phyloP scores from a whole-genome alignment of 1,140 invertebrate genomes.

The Heterodera schachtii region DNA sequence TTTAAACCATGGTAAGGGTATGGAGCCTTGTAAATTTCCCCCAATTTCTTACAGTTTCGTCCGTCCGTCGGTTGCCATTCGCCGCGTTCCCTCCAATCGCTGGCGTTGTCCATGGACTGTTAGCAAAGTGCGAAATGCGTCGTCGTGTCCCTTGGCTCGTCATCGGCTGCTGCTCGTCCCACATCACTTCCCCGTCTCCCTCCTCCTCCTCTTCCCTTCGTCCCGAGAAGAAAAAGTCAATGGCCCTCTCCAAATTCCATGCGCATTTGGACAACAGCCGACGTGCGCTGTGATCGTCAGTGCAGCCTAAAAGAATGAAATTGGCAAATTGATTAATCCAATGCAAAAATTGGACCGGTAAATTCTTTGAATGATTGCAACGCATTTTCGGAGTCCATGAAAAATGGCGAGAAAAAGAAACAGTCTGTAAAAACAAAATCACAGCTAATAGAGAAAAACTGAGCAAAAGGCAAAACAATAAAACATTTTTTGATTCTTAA shows the following conservation, averaged over 20 bases:
- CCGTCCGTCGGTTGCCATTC: constrained; percentile 60
- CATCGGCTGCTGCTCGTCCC: constrained; percentile 9
- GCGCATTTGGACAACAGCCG: constrained; percentile 69
- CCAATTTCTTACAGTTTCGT: constrained; percentile 42
- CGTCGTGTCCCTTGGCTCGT: constrained; percentile 58
- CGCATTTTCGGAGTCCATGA: neutral
- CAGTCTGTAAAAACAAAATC: no score
- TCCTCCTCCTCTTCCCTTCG: constrained; percentile 56
- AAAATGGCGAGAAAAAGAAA: neutral
- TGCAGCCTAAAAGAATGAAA: constrained; percentile 18
- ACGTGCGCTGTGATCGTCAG: constrained; percentile 67
- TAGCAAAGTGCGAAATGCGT: constrained; percentile 46
- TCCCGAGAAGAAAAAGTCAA: constrained; percentile 70
- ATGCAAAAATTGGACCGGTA: constrained; percentile 5
- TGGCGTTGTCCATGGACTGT: constrained; percentile 1
- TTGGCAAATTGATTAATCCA: no score
- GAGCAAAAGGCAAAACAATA: no score
- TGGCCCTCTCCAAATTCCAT: constrained; percentile 70
- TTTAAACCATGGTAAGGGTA: no score
- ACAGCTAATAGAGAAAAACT: no score
- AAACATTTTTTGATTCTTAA: no score
- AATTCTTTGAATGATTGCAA: constrained; percentile 30
- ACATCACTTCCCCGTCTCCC: neutral
- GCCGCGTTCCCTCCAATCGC: neutral
- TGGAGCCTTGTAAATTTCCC: neutral